A percentile compares a stretch with the other conserved stretches of the same genome.
phyloP scores from a whole-genome alignment of 2,113 vertebrate genomes.

The Siniperca chuatsi region DNA sequence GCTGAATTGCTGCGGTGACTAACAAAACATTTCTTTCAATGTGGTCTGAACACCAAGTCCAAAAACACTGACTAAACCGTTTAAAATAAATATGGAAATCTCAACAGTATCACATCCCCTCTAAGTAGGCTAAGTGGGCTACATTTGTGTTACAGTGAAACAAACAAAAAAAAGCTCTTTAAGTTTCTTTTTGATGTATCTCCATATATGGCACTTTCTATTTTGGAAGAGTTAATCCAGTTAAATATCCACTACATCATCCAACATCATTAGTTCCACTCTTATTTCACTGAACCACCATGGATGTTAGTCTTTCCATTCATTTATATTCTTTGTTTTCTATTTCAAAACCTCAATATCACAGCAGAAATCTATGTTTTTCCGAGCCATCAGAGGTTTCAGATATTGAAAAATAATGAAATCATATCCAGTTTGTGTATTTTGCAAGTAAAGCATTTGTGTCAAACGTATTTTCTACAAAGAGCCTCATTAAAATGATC shows the following conservation, averaged over 20 bases:
- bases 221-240: slow-evolving; percentile 38
- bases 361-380: not conserved
- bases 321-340: slow-evolving; percentile 8
- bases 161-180: slow-evolving; percentile 16
- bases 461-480: slow-evolving; percentile 17
- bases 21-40: slow-evolving; percentile 58
- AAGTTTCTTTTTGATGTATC: slow-evolving; percentile 5
- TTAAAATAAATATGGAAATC: slow-evolving; percentile 37
- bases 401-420: slow-evolving; percentile 5
- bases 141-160: slow-evolving; percentile 10
- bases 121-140: slow-evolving; percentile 16
- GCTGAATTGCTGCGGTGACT: slow-evolving; percentile 59
- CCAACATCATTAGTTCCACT: slow-evolving; percentile 39
- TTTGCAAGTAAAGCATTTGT: slow-evolving; percentile 15
- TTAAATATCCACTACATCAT: slow-evolving; percentile 32
- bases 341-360: not conserved
- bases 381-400: not conserved
- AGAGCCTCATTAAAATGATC: slow-evolving; percentile 57
- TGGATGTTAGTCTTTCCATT: not conserved
- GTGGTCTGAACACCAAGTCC: slow-evolving; percentile 49
- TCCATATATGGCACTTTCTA: slow-evolving; percentile 2
- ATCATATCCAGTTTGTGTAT: not conserved
- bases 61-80: slow-evolving; percentile 46
- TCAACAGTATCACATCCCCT: slow-evolving; percentile 2
- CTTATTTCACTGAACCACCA: slow-evolving; percentile 13